These are phyloP conservation scores for Hassar affinis DNA, from an alignment of 2,113 vertebrate genomes.

Conservation along the genomic window DNA sequence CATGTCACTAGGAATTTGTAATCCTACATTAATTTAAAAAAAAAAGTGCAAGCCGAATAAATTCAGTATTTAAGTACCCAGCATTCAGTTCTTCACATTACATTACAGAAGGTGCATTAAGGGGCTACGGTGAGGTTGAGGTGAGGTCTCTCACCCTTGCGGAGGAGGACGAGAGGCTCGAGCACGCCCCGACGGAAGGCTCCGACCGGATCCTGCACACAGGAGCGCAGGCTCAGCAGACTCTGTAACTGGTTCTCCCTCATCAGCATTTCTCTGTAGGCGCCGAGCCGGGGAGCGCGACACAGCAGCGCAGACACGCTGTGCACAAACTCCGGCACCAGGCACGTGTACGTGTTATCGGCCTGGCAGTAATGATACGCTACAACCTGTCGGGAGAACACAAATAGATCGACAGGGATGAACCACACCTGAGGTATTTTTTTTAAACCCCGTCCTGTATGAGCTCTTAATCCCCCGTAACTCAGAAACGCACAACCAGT, in stretches of 20 bases:
- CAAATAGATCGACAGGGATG: background rate
- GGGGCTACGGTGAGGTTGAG: background rate
- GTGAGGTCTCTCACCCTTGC: slow-evolving; percentile 77
- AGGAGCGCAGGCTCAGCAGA: slow-evolving; percentile 89
- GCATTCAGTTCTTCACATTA: too few species aligned
- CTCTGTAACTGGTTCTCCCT: slow-evolving; percentile 88
- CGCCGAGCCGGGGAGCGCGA: slow-evolving; percentile 78
- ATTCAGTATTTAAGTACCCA: too few species aligned
- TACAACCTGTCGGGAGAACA: slow-evolving; percentile 77
- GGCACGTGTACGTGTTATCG: slow-evolving; percentile 96
- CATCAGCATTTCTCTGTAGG: slow-evolving; percentile 87
- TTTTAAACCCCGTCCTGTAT: background rate
- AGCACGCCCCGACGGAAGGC: slow-evolving; percentile 88
- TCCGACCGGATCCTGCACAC: slow-evolving; percentile 89
- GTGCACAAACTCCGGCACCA: slow-evolving; percentile 96
- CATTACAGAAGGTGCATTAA: too few species aligned
- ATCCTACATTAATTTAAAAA: background rate
- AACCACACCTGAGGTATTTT: background rate
- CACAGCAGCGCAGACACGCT: slow-evolving; percentile 90
- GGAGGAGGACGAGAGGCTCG: slow-evolving; percentile 83
- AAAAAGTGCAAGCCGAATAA: background rate
- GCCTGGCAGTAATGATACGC: slow-evolving; percentile 98
- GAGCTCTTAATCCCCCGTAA: slow-evolving; percentile 26
- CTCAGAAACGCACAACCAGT: slow-evolving; percentile 13
- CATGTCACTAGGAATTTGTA: too few species aligned